These are phyloP conservation scores for Psilopsiagon aurifrons DNA, from an alignment of 2,113 vertebrate species.

Conservation along the genomic window DNA sequence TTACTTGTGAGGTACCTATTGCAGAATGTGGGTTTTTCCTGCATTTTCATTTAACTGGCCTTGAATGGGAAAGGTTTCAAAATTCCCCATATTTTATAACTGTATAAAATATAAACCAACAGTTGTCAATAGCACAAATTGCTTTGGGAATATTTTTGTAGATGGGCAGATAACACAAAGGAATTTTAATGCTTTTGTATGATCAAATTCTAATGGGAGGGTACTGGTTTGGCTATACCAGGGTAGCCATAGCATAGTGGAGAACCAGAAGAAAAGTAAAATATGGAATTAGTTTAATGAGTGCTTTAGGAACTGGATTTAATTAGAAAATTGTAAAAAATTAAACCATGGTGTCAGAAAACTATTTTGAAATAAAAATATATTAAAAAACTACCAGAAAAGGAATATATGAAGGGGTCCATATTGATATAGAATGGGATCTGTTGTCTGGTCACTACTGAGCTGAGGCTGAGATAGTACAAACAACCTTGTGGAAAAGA, in stretches of 20 bases:
- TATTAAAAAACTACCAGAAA: background rate
- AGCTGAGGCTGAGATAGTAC: background rate
- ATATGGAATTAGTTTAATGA: background rate
- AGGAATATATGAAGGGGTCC: background rate
- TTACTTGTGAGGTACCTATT: background rate
- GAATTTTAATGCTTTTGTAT: background rate
- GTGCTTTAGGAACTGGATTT: background rate
- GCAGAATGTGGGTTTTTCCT: fast-evolving
- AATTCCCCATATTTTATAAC: background rate
- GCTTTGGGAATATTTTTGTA: background rate
- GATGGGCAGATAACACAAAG: background rate
- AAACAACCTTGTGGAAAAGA: background rate
- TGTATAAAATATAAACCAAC: background rate
- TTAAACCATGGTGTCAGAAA: background rate
- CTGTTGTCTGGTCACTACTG: background rate
- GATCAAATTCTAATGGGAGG: background rate
- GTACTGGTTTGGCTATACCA: background rate
- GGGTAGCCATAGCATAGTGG: background rate
- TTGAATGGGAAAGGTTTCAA: background rate
- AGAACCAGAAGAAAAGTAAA: background rate
- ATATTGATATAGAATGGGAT: background rate
- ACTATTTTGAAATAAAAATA: background rate
- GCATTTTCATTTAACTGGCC: background rate
- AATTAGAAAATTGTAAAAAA: background rate
- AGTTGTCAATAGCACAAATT: background rate